A percentile compares a stretch with the other conserved stretches of the same genome.
Conservation (phyloP, 1,140 invertebrate genomes). For the Drosophila punjabiensis region DNA sequence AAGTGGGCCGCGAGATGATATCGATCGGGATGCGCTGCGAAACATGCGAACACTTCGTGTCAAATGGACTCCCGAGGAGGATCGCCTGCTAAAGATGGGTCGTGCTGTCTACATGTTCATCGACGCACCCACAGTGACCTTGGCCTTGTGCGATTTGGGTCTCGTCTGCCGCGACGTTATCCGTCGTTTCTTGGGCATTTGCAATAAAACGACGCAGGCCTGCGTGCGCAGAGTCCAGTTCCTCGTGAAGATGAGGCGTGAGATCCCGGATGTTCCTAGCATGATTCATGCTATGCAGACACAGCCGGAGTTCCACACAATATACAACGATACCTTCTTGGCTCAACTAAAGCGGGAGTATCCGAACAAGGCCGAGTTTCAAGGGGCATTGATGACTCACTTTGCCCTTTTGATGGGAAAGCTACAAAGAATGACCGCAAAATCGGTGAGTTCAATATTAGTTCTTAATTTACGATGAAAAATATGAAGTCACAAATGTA, state of each 20-base stretch:
- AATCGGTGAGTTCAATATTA: slow-evolving; percentile 46
- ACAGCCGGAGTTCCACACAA: slow-evolving; percentile 44
- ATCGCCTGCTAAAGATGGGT: slow-evolving; percentile 89
- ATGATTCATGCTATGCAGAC: slow-evolving; percentile 79
- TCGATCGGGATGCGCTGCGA: slow-evolving; percentile 89
- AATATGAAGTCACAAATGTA: background rate
- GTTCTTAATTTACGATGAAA: background rate
- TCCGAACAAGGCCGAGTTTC: slow-evolving; percentile 54
- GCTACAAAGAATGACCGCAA: slow-evolving; percentile 56
- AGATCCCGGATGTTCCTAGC: slow-evolving; percentile 66
- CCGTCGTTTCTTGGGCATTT: slow-evolving; percentile 86
- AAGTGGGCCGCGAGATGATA: slow-evolving; percentile 87
- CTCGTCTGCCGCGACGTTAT: slow-evolving; percentile 87
- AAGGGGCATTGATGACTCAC: slow-evolving; percentile 62
- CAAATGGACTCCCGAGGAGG: slow-evolving; percentile 88
- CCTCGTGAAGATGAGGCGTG: slow-evolving; percentile 64
- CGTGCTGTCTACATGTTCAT: slow-evolving; percentile 89
- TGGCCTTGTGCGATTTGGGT: slow-evolving; percentile 79
- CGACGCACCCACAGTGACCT: slow-evolving; percentile 86
- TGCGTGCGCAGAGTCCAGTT: slow-evolving; percentile 88
- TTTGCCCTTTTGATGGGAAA: slow-evolving; percentile 66
- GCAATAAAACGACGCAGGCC: slow-evolving; percentile 90
- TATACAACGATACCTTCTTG: slow-evolving; percentile 71
- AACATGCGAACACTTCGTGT: slow-evolving; percentile 89
- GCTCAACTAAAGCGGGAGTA: slow-evolving; percentile 62